These are phyloP conservation scores for Melikaiella ostensackeni DNA, from an alignment of 2,888 invertebrate species.

Conservation along the genomic window DNA sequence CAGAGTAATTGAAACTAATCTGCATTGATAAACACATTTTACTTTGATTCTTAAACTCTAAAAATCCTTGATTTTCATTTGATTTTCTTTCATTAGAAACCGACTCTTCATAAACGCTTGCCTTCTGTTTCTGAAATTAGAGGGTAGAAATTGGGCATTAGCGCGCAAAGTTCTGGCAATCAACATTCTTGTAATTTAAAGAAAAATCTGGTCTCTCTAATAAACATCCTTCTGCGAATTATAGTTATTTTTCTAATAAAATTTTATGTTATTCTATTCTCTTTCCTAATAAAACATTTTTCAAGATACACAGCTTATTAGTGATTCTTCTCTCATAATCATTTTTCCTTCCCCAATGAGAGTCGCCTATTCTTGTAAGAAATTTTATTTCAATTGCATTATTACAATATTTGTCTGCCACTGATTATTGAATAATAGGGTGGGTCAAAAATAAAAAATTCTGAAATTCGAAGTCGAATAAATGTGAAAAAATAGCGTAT, in stretches of 20 bases:
- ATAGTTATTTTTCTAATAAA: too few species aligned
- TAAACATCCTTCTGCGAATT: not conserved
- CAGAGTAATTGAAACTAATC: constrained; percentile 5
- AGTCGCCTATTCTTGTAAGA: too few species aligned
- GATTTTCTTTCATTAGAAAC: not conserved
- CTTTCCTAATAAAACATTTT: too few species aligned
- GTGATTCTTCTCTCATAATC: too few species aligned
- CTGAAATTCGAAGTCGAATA: too few species aligned
- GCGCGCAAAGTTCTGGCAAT: not conserved
- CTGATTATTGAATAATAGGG: not conserved
- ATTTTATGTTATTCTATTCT: too few species aligned
- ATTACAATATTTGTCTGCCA: too few species aligned
- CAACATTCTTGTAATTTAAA: not conserved
- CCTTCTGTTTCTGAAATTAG: not conserved
- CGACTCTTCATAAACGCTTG: not conserved
- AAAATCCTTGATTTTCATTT: not conserved
- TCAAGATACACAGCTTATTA: too few species aligned
- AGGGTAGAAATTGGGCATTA: not conserved
- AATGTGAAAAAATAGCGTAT: too few species aligned
- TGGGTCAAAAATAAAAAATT: too few species aligned
- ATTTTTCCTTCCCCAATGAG: too few species aligned
- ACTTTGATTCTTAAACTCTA: not conserved
- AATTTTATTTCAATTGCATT: too few species aligned
- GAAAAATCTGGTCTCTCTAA: not conserved
- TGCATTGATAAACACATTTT: not conserved